A percentile compares a stretch with the other conserved stretches of the same genome.
Evolutionary conservation across 2,113 vertebrate species (phyloP).

Genomic region (Cyprinodon variegatus): DNA sequence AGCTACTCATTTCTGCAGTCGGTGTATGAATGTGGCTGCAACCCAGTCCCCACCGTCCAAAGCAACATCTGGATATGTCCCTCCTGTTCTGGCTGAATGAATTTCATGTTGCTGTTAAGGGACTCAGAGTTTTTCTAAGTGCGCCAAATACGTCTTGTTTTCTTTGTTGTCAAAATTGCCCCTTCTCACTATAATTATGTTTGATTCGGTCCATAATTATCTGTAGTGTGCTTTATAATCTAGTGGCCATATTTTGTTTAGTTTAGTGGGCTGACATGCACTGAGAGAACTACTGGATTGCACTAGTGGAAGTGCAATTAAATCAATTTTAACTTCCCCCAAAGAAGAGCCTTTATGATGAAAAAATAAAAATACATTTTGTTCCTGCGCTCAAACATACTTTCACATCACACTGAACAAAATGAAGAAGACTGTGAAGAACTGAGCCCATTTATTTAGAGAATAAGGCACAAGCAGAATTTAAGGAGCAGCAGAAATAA

Average conservation of each 20-base stretch:
- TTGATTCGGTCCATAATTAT: not conserved
- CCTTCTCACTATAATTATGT: not conserved
- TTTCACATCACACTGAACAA: not conserved
- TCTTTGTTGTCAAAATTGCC: slow-evolving; percentile 13
- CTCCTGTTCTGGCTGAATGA: slow-evolving; percentile 21
- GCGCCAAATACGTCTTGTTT: slow-evolving; percentile 20
- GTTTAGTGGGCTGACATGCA: not conserved
- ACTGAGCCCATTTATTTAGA: slow-evolving; percentile 30
- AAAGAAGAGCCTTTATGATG: not conserved
- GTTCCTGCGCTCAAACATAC: not conserved
- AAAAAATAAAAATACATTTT: not conserved
- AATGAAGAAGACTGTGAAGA: slow-evolving; percentile 9
- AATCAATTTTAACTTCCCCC: not conserved
- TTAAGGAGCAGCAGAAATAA: slow-evolving; percentile 16
- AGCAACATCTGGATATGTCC: slow-evolving; percentile 61
- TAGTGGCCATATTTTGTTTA: not conserved
- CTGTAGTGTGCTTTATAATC: not conserved
- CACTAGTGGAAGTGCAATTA: not conserved
- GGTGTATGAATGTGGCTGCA: slow-evolving; percentile 47
- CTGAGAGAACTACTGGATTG: no score
- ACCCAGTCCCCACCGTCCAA: slow-evolving; percentile 48
- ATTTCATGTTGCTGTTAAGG: slow-evolving; percentile 45
- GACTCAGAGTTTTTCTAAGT: slow-evolving; percentile 15
- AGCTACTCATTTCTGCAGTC: slow-evolving; percentile 56
- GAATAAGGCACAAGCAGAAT: slow-evolving; percentile 12